phyloP scores from a whole-genome alignment of 2,797 vertebrate genomes.

The Perodicticus potto region DNA sequence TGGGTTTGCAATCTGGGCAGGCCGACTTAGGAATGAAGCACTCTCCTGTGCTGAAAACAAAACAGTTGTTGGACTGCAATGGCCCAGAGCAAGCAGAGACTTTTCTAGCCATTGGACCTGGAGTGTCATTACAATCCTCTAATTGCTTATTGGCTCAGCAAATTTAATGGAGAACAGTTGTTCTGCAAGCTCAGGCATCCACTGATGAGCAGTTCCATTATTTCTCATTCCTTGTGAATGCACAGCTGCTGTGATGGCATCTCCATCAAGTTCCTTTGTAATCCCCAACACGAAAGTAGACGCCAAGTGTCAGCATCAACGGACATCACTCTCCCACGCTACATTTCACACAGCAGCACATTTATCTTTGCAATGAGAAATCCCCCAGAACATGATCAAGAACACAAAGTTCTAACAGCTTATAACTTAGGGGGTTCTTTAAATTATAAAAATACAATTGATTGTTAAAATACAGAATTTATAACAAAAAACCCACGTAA shows the following conservation, averaged over 20 bases:
- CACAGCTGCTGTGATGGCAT: no score
- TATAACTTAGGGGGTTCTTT: neutral
- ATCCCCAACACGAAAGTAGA: neutral
- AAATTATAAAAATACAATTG: neutral
- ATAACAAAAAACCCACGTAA: neutral
- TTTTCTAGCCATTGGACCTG: neutral
- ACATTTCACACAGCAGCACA: accelerated
- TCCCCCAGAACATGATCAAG: neutral
- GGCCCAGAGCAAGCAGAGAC: neutral
- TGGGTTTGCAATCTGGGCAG: neutral
- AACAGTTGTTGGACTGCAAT: neutral
- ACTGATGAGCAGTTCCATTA: neutral
- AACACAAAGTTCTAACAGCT: neutral
- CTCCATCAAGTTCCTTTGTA: neutral
- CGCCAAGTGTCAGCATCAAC: neutral
- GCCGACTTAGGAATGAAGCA: neutral
- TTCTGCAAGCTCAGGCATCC: neutral
- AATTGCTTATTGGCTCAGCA: neutral
- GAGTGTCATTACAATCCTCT: neutral
- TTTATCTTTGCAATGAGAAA: neutral
- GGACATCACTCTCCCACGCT: accelerated
- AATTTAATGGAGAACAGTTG: neutral
- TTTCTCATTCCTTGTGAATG: neutral
- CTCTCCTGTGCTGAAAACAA: neutral
- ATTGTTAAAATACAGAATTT: neutral